A percentile compares a stretch with the other conserved stretches of the same genome.
Conservation (phyloP, 2,797 vertebrate genomes). For the Staurois parvus region DNA sequence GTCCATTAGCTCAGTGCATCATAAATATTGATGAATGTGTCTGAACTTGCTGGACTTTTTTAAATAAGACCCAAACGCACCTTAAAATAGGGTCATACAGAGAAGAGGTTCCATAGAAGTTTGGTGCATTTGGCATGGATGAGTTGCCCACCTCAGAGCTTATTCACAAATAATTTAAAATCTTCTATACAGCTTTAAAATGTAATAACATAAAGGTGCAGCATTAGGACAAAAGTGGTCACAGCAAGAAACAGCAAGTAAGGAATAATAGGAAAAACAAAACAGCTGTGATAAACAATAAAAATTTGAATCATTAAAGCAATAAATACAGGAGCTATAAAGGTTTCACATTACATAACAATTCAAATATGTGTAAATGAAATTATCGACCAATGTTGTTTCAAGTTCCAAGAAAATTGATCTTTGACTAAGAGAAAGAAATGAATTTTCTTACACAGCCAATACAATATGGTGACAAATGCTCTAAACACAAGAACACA, state of each 20-base stretch:
- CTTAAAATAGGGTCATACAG: too few species aligned
- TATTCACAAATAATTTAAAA: too few species aligned
- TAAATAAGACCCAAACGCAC: too few species aligned
- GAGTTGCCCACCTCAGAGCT: too few species aligned
- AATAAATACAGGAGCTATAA: background rate
- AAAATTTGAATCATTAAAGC: background rate
- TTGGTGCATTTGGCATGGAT: too few species aligned
- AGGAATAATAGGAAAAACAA: background rate
- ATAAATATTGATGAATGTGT: too few species aligned
- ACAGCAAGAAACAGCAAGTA: constrained; percentile 1
- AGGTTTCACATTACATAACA: constrained; percentile 21
- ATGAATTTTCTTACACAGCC: too few species aligned
- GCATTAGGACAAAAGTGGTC: background rate
- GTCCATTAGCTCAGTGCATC: too few species aligned
- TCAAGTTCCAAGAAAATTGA: constrained; percentile 1
- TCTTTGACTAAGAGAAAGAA: background rate
- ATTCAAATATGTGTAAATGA: constrained; percentile 32
- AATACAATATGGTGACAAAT: constrained; percentile 17
- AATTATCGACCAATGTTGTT: constrained; percentile 27
- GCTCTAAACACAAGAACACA: background rate
- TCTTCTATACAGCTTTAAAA: too few species aligned
- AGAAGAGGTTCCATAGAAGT: too few species aligned
- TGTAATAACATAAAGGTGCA: too few species aligned
- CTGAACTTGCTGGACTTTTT: too few species aligned
- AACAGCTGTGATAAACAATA: constrained; percentile 7